A percentile compares a stretch with the other conserved stretches of the same genome.
phyloP scores from a whole-genome alignment of 2,888 invertebrate genomes.

The Torymus tubicola region DNA sequence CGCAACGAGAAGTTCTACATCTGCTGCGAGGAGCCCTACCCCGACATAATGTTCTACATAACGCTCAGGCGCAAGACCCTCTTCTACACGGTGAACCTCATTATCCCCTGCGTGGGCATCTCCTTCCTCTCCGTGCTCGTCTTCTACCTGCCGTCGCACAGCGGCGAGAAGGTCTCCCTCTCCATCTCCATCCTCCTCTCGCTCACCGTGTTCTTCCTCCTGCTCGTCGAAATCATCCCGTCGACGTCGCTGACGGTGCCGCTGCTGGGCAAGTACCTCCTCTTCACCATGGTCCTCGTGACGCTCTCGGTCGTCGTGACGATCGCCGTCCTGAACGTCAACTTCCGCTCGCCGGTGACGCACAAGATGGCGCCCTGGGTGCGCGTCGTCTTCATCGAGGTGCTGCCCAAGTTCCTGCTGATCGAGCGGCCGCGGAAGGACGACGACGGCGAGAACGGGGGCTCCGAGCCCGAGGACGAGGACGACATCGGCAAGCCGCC shows the following conservation, averaged over 20 bases:
- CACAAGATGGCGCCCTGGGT: conserved; percentile 96
- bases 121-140: conserved; percentile 97
- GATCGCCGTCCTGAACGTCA: conserved; percentile 94
- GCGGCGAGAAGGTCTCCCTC: conserved; percentile 97
- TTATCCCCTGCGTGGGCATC: conserved; percentile 97
- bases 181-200: conserved; percentile 96
- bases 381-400: conserved; percentile 89
- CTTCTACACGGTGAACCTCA: conserved; percentile 98
- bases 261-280: conserved; percentile 59
- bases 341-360: conserved; percentile 94
- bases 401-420: conserved; percentile 90
- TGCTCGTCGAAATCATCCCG: conserved; percentile 95
- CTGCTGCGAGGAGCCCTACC: conserved; percentile 97
- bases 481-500: conserved; percentile 54
- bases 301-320: conserved; percentile 95
- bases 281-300: conserved; percentile 96
- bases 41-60: conserved; percentile 98
- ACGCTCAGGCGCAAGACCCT: conserved; percentile 95
- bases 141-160: conserved; percentile 98
- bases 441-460: conserved; percentile 74
- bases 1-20: conserved; percentile 95
- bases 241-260: conserved; percentile 95
- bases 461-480: conserved; percentile 70
- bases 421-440: conserved; percentile 93
- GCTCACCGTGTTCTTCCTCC: conserved; percentile 94